Evolutionary conservation across 2,888 invertebrate genomes (phyloP), one percentile per base, ranked within the genome.

Genomic region (Neria commutata): DNA sequence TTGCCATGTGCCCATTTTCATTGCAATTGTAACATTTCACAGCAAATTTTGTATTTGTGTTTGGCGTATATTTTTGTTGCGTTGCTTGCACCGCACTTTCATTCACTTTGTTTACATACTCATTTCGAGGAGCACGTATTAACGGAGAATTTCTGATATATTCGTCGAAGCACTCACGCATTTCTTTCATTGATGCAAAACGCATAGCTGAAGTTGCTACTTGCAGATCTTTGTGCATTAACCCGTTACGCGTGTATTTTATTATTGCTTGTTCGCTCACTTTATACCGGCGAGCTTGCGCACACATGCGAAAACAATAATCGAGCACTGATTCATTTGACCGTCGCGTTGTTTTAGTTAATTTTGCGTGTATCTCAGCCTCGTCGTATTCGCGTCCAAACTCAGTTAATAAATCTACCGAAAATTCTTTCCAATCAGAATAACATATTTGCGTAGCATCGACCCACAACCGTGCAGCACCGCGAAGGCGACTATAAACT

Each of bases 361-460:
- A 19, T 19, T 42, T 17, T 19, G 8, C 17, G 21, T 42, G 42
- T 5, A 42, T 14, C 8, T 42, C 42, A 8, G 42, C 42, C 14
- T 42, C 42, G 21, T 42, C 21, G 21, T 5, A 14, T 5, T 5
- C 4, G 5, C 19, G 5, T 17, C 55, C 55, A 26, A 55, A 55
- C 37, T 55, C 47, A 14, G 26, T 14, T 4, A 19, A 46, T 29
- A 54, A 49, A 0, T 55, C 17, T 23, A 40, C 25, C 16, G 55
- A 34, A 14, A 48, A 54, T 34, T 4, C 34, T 14, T 14, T 33
- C 46, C 54, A 54, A 47, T 47, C 23, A 14, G 54, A 54, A 23
- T 33, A 23, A 5, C 17, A 19, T 19, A 2, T 19, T 19, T 42
- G 10, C 17, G 42, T 19, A 5, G 42, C 42, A 14, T 42, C 42